These are phyloP conservation scores for Ctenopoma multispine DNA, from an alignment of 2,797 vertebrate genomes.

Conservation along the genomic window DNA sequence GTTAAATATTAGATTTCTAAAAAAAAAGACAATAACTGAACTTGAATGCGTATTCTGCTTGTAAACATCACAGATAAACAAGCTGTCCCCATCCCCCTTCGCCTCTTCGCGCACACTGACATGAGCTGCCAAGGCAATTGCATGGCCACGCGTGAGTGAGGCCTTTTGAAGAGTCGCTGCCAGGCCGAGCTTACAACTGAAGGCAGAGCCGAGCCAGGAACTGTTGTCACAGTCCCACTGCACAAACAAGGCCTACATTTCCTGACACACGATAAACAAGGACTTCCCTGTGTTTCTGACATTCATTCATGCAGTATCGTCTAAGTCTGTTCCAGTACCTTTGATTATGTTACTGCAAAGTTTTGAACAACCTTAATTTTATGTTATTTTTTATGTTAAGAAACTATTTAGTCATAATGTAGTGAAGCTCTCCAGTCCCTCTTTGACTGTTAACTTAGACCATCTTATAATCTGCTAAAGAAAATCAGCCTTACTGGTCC, in stretches of 20 bases:
- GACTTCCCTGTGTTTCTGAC: slow-evolving; percentile 35
- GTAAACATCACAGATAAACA: slow-evolving; percentile 19
- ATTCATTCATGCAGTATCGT: slow-evolving; percentile 3
- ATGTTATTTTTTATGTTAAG: too few species aligned
- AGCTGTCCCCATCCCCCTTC: background rate
- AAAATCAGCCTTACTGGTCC: too few species aligned
- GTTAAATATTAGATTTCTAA: slow-evolving; percentile 11
- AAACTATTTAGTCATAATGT: too few species aligned
- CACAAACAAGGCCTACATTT: slow-evolving; percentile 39
- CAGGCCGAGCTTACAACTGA: slow-evolving; percentile 55
- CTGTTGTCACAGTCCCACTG: slow-evolving; percentile 22
- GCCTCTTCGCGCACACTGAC: slow-evolving; percentile 34
- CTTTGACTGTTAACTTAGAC: too few species aligned
- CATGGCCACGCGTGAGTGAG: slow-evolving; percentile 49
- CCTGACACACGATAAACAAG: slow-evolving; percentile 40
- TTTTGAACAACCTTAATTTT: too few species aligned
- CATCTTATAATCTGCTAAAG: too few species aligned
- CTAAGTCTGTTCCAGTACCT: background rate
- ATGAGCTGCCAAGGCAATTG: slow-evolving; percentile 49
- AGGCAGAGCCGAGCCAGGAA: slow-evolving; percentile 45
- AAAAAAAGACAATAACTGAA: background rate
- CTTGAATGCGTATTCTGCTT: background rate
- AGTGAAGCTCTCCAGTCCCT: too few species aligned
- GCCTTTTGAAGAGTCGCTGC: slow-evolving; percentile 52
- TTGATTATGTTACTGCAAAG: too few species aligned